These are phyloP conservation scores for Plusia festucae DNA, from an alignment of 2,888 invertebrate genomes.

Conservation along the genomic window DNA sequence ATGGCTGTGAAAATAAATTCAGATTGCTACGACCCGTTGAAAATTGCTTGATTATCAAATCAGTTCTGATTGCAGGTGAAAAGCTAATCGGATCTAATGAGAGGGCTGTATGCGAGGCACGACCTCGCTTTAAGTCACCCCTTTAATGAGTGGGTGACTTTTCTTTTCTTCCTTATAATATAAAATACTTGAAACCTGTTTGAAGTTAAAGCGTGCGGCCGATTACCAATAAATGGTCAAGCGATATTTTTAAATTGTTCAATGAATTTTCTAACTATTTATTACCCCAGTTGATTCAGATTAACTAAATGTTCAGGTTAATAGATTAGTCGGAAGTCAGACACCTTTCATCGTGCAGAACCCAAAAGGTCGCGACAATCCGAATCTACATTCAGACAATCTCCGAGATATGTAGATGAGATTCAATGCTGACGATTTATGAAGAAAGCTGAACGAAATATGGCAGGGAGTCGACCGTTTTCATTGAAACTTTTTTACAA, in stretches of 20 bases:
- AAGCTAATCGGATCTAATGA: constrained; percentile 16
- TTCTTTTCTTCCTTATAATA: background rate
- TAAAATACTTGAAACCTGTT: background rate
- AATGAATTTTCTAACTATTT: background rate
- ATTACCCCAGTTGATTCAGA: constrained; percentile 21
- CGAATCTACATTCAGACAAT: constrained; percentile 66
- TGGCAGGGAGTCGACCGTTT: constrained; percentile 79
- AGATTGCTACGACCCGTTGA: constrained; percentile 18
- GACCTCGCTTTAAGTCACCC: constrained; percentile 1
- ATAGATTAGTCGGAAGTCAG: constrained; percentile 47
- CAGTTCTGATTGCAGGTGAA: constrained; percentile 36
- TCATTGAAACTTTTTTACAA: constrained; percentile 84
- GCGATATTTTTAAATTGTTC: constrained; percentile 4
- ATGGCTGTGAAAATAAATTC: constrained; percentile 36
- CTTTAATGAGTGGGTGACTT: background rate
- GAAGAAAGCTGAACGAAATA: constrained; percentile 83
- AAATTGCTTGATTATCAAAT: constrained; percentile 44
- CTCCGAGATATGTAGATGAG: constrained; percentile 83
- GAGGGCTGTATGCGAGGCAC: constrained; percentile 24
- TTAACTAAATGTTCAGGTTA: constrained; percentile 35
- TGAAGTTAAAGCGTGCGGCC: background rate
- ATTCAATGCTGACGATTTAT: constrained; percentile 83
- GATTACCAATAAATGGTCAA: background rate
- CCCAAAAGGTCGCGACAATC: constrained; percentile 56
- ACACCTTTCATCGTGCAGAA: constrained; percentile 45